Evolutionary conservation across 2,113 vertebrate species (phyloP).

Genomic region (Oplegnathus fasciatus): DNA sequence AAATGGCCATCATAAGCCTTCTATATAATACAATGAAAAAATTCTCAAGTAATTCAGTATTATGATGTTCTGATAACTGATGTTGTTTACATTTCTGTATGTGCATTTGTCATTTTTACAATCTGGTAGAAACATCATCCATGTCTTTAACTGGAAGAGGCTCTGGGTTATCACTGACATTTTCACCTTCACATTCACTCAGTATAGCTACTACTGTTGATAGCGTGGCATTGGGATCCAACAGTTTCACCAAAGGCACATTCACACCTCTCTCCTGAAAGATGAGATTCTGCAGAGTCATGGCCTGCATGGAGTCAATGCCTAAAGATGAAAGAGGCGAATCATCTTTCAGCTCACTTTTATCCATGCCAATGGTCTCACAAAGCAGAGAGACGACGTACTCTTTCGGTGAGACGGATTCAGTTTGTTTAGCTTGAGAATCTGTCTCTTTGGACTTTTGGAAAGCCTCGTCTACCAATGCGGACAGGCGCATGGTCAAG

Average conservation of each 20-base stretch:
- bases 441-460: constrained; percentile 54
- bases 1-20: not conserved
- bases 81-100: not conserved
- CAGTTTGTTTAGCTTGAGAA: constrained; percentile 26
- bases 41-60: not conserved
- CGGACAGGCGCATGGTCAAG: constrained; percentile 74
- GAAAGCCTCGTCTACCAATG: constrained; percentile 77
- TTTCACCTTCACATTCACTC: constrained; percentile 55
- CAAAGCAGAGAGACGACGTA: constrained; percentile 83
- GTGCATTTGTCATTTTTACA: constrained; percentile 43
- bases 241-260: constrained; percentile 86
- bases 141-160: not conserved
- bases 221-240: constrained; percentile 86
- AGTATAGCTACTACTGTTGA: constrained; percentile 79
- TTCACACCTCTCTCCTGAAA: constrained; percentile 84
- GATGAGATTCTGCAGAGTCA: constrained; percentile 88
- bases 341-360: constrained; percentile 82
- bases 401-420: constrained; percentile 76
- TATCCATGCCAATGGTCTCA: constrained; percentile 70
- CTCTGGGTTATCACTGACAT: constrained; percentile 1
- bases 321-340: constrained; percentile 82
- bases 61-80: not conserved
- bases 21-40: not conserved
- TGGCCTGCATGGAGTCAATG: constrained; percentile 90
- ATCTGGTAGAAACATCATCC: constrained; percentile 47